A percentile compares a stretch with the other conserved stretches of the same genome.
These are phyloP conservation scores for Drosophila hydei DNA, from an alignment of 1,140 invertebrate genomes.

Conservation along the genomic window DNA sequence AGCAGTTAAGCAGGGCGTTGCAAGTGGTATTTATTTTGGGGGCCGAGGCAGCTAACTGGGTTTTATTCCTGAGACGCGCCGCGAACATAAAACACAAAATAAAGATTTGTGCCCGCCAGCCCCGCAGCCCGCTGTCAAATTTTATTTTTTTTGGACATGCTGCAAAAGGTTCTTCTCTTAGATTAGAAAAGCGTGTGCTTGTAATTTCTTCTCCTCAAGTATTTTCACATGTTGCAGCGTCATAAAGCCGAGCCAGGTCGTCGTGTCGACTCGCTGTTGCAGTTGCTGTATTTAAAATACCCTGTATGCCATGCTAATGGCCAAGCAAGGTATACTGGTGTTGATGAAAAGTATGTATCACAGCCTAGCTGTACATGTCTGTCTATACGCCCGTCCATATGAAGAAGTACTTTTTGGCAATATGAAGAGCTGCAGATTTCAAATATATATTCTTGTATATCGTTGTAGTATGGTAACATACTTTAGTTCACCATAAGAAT, in stretches of 20 bases:
- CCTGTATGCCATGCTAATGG: background rate
- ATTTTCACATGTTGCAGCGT: conserved; percentile 77
- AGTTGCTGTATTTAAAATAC: conserved; percentile 20
- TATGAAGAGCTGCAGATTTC: no score
- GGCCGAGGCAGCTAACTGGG: conserved; percentile 65
- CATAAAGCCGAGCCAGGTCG: conserved; percentile 62
- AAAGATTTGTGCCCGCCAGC: conserved; percentile 52
- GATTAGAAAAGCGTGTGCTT: conserved; percentile 82
- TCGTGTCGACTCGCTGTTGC: conserved; percentile 56
- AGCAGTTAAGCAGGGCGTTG: conserved; percentile 43
- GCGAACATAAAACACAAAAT: conserved; percentile 60
- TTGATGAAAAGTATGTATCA: background rate
- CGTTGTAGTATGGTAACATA: no score
- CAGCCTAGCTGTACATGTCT: no score
- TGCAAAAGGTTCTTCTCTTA: conserved; percentile 71
- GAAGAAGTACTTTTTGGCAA: no score
- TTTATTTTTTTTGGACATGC: conserved; percentile 69
- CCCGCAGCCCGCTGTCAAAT: conserved; percentile 64
- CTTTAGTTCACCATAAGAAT: no score
- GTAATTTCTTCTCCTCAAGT: conserved; percentile 63
- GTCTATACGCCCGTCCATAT: no score
- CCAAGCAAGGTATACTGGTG: background rate
- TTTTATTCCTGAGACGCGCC: conserved; percentile 46
- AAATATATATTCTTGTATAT: no score
- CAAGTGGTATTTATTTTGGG: conserved; percentile 49